Conservation (phyloP, 2,888 invertebrate species). For the Acheta domesticus region DNA sequence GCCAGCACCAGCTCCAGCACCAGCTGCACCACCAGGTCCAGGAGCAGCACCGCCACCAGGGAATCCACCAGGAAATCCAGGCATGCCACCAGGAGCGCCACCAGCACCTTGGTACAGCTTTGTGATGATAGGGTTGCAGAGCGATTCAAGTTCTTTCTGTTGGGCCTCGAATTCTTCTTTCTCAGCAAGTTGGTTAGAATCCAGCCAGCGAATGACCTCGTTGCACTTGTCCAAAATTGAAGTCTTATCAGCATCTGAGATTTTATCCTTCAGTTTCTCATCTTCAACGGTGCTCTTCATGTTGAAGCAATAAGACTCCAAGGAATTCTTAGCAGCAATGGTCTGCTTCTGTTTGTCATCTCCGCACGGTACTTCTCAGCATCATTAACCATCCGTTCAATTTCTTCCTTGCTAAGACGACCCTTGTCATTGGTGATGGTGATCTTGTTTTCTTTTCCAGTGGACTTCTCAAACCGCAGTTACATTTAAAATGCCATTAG, state of each 20-base stretch:
- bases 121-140: slow-evolving; percentile 93
- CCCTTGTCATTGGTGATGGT: slow-evolving; percentile 92
- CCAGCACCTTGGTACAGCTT: slow-evolving; percentile 88
- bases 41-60: slow-evolving; percentile 51
- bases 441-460: slow-evolving; percentile 87
- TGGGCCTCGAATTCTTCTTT: slow-evolving; percentile 94
- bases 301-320: slow-evolving; percentile 89
- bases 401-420: slow-evolving; percentile 87
- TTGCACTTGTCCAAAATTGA: slow-evolving; percentile 82
- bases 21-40: slow-evolving; percentile 53
- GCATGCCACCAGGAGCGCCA: slow-evolving; percentile 65
- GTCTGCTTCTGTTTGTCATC: slow-evolving; percentile 79
- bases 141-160: slow-evolving; percentile 87
- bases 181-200: slow-evolving; percentile 78
- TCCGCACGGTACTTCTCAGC: slow-evolving; percentile 87
- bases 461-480: slow-evolving; percentile 89
- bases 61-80: slow-evolving; percentile 55
- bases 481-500: slow-evolving; percentile 95
- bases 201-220: slow-evolving; percentile 80
- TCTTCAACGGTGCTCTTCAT: slow-evolving; percentile 93
- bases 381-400: slow-evolving; percentile 89
- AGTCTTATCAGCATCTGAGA: slow-evolving; percentile 76
- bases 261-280: slow-evolving; percentile 90
- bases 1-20: slow-evolving; percentile 59
- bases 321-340: slow-evolving; percentile 78